These are phyloP conservation scores for Bombylius discolor DNA, from an alignment of 2,888 invertebrate species.

Conservation along the genomic window DNA sequence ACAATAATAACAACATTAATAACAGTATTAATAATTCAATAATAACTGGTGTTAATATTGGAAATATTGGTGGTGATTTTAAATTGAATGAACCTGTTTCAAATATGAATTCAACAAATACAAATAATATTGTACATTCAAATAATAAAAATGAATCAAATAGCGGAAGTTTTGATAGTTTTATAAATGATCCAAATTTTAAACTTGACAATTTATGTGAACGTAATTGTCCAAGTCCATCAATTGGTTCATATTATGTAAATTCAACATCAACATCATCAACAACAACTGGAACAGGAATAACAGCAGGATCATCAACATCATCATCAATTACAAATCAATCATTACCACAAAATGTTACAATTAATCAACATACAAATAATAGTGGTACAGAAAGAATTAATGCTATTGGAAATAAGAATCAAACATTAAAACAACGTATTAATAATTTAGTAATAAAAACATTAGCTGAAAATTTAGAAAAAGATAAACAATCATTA, in stretches of 20 bases:
- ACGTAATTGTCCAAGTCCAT: conserved; percentile 40
- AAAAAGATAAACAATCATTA: conserved; percentile 34
- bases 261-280: conserved; percentile 42
- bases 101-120: conserved; percentile 18
- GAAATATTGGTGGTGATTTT: conserved; percentile 23
- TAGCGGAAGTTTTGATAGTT: conserved; percentile 33
- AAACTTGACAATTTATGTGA: conserved; percentile 36
- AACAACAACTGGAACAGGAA: conserved; percentile 6
- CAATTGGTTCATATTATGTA: conserved; percentile 46
- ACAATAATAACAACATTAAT: conserved; percentile 11
- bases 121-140: no score
- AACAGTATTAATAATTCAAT: background rate
- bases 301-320: background rate
- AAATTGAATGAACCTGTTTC: conserved; percentile 36
- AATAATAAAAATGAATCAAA: conserved; percentile 30
- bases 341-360: conserved; percentile 14
- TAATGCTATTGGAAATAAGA: conserved; percentile 30
- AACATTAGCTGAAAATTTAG: conserved; percentile 76
- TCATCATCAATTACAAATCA: background rate
- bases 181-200: conserved; percentile 24
- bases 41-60: background rate
- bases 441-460: conserved; percentile 80
- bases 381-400: conserved; percentile 21
- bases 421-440: conserved; percentile 74
- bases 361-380: conserved; percentile 1